Conservation (phyloP, 2,888 invertebrate species). For the Synergus umbraculus region DNA sequence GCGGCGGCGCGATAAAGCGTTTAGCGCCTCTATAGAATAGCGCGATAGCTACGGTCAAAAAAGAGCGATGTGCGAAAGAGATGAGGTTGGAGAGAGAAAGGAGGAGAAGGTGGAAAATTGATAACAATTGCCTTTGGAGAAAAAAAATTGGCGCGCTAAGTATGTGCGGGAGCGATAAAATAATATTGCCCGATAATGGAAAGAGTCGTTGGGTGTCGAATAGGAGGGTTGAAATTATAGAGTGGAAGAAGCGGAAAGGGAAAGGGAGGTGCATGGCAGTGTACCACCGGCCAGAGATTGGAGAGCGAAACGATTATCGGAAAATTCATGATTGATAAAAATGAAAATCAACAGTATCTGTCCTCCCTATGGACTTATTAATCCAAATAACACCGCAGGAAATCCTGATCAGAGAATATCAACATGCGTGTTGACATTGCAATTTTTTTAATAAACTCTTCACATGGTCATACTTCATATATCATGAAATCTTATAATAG, state of each 20-base stretch:
- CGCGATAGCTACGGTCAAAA: conserved; percentile 3
- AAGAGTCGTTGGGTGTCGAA: not conserved
- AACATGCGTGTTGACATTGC: not conserved
- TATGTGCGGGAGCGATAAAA: not conserved
- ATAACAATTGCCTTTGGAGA: conserved; percentile 2
- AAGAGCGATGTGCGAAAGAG: not conserved
- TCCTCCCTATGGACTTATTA: not conserved
- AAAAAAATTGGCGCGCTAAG: conserved; percentile 8
- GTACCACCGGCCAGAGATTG: no score
- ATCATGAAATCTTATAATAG: no score
- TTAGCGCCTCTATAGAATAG: conserved; percentile 17
- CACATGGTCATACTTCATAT: not conserved
- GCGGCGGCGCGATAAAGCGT: conserved; percentile 4
- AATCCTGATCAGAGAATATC: conserved; percentile 5
- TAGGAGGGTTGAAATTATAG: not conserved
- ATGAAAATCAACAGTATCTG: conserved; percentile 18
- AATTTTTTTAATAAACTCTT: not conserved
- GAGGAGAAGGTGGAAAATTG: not conserved
- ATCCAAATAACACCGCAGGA: not conserved
- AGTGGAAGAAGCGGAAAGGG: not conserved
- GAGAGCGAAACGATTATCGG: conserved; percentile 6
- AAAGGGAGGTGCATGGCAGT: not conserved
- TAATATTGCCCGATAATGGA: conserved; percentile 10
- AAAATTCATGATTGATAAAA: conserved; percentile 17
- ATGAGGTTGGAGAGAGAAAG: not conserved